These are phyloP conservation scores for Heliconius ethilla DNA, from an alignment of 2,888 invertebrate genomes.

Conservation along the genomic window DNA sequence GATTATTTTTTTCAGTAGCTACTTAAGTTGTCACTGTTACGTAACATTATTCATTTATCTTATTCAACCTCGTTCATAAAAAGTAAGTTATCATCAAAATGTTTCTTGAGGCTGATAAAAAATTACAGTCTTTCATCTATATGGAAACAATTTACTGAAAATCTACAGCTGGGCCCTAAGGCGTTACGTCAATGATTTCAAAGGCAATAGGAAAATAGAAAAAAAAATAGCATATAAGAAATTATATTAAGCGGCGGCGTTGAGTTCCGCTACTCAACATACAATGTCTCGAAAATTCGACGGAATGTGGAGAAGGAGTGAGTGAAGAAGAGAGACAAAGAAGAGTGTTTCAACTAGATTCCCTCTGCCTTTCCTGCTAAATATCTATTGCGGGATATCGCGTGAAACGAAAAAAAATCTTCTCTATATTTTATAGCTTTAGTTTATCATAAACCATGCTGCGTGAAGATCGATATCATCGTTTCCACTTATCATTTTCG, in stretches of 20 bases:
- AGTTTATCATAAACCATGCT: not conserved
- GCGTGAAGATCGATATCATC: constrained; percentile 6
- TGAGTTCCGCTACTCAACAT: not conserved
- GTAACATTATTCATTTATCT: not conserved
- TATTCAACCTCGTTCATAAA: not conserved
- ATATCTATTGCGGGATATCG: not conserved
- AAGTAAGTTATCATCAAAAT: constrained; percentile 4
- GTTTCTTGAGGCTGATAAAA: constrained; percentile 1
- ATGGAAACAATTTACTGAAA: constrained; percentile 1
- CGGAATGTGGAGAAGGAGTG: not conserved
- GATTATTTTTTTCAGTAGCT: not conserved
- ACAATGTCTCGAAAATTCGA: not conserved
- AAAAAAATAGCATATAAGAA: not conserved
- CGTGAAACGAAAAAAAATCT: too few relatives aligned
- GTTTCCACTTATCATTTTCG: constrained; percentile 16
- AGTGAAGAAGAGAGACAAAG: too few relatives aligned
- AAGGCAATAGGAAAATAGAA: not conserved
- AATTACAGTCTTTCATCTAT: not conserved
- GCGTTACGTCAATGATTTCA: not conserved
- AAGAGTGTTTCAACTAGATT: not conserved
- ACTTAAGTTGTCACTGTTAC: not conserved
- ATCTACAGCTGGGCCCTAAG: not conserved
- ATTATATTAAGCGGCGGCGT: not conserved
- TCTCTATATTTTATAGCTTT: not conserved
- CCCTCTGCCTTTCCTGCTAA: not conserved